phyloP scores from a whole-genome alignment of 2,797 vertebrate genomes.

The Champsocephalus esox region DNA sequence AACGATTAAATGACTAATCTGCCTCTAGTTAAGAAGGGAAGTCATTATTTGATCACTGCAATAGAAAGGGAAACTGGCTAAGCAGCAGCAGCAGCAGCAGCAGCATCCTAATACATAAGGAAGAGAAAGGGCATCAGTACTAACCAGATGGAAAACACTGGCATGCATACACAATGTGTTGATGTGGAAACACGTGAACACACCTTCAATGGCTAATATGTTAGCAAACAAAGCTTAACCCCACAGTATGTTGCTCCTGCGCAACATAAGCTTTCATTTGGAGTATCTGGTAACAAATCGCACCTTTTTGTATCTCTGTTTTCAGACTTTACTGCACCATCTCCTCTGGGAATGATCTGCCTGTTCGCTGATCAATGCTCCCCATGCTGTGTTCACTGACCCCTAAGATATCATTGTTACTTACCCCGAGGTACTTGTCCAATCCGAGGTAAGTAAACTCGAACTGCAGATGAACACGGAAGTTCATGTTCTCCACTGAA shows the following conservation, averaged over 20 bases:
- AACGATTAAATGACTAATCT: not conserved
- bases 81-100: not conserved
- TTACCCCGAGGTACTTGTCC: conserved; percentile 93
- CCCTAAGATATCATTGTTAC: conserved; percentile 12
- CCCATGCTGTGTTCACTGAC: not conserved
- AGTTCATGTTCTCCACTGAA: conserved; percentile 99
- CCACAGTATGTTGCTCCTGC: not conserved
- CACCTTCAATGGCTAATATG: no score
- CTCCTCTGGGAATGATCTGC: not conserved
- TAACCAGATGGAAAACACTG: no score
- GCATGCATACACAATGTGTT: not conserved
- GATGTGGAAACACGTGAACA: not conserved
- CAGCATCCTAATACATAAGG: not conserved
- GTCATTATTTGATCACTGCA: not conserved
- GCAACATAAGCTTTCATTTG: not conserved
- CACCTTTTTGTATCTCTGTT: not conserved
- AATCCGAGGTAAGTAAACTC: conserved; percentile 94
- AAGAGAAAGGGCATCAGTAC: not conserved
- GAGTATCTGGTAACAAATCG: not conserved
- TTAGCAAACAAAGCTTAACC: not conserved
- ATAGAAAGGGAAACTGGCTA: not conserved
- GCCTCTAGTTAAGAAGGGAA: not conserved
- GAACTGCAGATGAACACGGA: conserved; percentile 95
- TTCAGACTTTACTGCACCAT: not conserved
- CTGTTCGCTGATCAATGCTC: not conserved